Conservation (phyloP, 2,797 vertebrate genomes). For the Alectoris magna region DNA sequence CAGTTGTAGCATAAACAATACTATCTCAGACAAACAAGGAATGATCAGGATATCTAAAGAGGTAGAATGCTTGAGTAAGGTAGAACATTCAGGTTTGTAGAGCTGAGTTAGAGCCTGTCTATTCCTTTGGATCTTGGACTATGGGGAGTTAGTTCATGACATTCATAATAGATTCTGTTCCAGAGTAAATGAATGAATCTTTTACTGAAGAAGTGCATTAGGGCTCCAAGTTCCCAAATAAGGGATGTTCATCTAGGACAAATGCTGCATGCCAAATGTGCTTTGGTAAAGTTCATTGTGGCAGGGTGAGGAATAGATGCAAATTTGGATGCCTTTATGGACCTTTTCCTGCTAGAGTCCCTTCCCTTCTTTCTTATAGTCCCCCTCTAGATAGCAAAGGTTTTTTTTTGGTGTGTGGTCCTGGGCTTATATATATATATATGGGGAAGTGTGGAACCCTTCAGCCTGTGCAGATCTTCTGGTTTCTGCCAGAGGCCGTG, state of each 20-base stretch:
- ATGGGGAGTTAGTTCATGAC: not conserved
- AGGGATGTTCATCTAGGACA: not conserved
- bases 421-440: fast-evolving
- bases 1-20: not conserved
- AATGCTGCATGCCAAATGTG: not conserved
- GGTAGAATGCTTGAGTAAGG: not conserved
- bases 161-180: not conserved
- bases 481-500: fast-evolving
- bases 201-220: not conserved
- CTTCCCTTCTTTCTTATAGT: too few relatives aligned
- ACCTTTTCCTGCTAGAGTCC: not conserved
- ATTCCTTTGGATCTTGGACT: not conserved
- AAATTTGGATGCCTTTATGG: not conserved
- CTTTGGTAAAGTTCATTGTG: not conserved
- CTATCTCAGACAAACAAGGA: not conserved
- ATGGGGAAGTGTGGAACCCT: not conserved
- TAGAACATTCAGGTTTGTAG: not conserved
- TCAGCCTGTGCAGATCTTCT: not conserved
- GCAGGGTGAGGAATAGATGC: not conserved
- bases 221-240: too few relatives aligned
- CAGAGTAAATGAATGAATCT: not conserved
- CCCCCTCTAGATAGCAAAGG: too few relatives aligned
- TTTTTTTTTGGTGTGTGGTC: not conserved
- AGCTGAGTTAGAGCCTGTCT: not conserved
- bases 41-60: not conserved